A percentile compares a stretch with the other conserved stretches of the same genome.
Evolutionary conservation across 2,113 vertebrate species (phyloP).

Genomic region (Lepisosteus oculatus): DNA sequence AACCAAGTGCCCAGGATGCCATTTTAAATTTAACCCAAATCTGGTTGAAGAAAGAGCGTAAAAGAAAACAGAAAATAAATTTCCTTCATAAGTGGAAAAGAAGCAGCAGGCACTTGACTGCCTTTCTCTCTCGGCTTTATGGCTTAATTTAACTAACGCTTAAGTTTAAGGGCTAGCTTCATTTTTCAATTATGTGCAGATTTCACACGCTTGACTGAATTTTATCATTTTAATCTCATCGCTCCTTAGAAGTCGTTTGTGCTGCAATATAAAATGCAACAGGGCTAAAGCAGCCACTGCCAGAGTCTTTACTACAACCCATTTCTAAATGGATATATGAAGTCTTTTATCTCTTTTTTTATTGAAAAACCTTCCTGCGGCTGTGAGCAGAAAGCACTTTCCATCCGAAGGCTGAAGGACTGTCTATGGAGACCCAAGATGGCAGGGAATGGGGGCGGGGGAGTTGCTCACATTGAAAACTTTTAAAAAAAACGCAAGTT

Average conservation of each 20-base stretch:
- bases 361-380: too few species aligned
- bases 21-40: background rate
- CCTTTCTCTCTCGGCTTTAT: conserved; percentile 12
- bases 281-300: background rate
- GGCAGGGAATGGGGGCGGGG: too few species aligned
- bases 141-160: conserved; percentile 28
- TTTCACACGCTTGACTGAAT: conserved; percentile 18
- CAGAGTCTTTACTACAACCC: background rate
- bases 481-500: too few species aligned
- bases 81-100: background rate
- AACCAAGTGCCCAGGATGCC: too few species aligned
- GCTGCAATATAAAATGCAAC: conserved; percentile 4
- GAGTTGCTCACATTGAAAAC: too few species aligned
- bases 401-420: too few species aligned
- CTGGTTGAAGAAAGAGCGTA: background rate
- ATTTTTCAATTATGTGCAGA: conserved; percentile 22
- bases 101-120: conserved; percentile 14
- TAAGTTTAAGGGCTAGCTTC: conserved; percentile 23
- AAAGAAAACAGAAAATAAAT: background rate
- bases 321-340: conserved; percentile 1
- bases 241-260: conserved; percentile 1
- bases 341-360: background rate
- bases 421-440: too few species aligned
- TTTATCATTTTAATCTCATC: conserved; percentile 13
- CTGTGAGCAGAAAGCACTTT: too few species aligned